Conservation (phyloP, 2,113 vertebrate species). For the Neodontobutis hainanensis region DNA sequence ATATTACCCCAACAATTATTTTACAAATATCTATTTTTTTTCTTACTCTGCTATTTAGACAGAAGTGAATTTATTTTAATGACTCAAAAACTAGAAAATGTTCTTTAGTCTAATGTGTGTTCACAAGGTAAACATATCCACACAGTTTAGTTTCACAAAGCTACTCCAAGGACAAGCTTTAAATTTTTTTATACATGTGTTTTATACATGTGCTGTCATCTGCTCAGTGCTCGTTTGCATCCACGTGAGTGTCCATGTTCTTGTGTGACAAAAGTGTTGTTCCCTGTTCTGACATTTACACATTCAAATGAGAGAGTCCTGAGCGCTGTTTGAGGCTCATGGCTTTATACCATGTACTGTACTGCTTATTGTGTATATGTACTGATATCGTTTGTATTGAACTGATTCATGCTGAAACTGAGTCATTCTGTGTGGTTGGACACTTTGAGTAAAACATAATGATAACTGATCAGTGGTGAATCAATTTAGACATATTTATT, state of each 20-base stretch:
- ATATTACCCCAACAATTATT: too few relatives aligned
- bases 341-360: conserved; percentile 9
- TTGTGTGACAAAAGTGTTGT: conserved; percentile 45
- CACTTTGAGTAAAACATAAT: conserved; percentile 1
- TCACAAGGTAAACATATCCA: too few relatives aligned
- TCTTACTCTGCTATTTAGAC: too few relatives aligned
- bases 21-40: too few relatives aligned
- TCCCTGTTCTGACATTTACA: conserved; percentile 71
- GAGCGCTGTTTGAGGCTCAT: conserved; percentile 42
- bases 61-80: too few relatives aligned
- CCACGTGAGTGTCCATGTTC: conserved; percentile 15
- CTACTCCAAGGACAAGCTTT: too few relatives aligned
- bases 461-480: background rate
- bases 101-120: too few relatives aligned
- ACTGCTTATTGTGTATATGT: background rate
- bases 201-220: background rate
- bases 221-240: conserved; percentile 39
- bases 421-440: conserved; percentile 2
- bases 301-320: conserved; percentile 65
- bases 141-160: too few relatives aligned
- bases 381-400: background rate
- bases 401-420: background rate
- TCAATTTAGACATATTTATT: background rate
- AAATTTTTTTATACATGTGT: background rate
- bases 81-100: too few relatives aligned